A percentile compares a stretch with the other conserved stretches of the same genome.
Conservation (phyloP, 35 echinoderm and acorn worm species). For the Hemicentrotus pulcherrimus region DNA sequence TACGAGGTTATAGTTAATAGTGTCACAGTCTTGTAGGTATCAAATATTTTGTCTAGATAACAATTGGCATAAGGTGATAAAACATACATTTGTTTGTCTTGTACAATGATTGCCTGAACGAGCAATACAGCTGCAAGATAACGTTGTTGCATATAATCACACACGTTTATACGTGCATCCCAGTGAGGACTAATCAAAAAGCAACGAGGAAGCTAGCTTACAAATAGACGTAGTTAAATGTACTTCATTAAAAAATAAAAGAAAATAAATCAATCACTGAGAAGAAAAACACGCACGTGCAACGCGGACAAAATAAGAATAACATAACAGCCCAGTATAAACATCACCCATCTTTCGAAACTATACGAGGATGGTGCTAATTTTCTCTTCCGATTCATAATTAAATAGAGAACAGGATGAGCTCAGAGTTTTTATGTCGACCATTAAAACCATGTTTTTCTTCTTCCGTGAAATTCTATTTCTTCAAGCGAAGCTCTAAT, state of each 20-base stretch:
- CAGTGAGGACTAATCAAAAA: background rate
- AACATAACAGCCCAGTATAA: background rate
- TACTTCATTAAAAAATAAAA: background rate
- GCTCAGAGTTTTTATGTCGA: slow-evolving; percentile 1
- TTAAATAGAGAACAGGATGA: slow-evolving; percentile 21
- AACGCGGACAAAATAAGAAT: background rate
- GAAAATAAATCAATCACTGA: background rate
- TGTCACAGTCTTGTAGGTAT: no score
- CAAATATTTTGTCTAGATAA: background rate
- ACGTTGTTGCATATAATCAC: no score
- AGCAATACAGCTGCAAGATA: background rate
- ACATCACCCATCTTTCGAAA: background rate
- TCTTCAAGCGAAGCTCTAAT: background rate
- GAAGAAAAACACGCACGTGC: background rate
- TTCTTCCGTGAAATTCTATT: background rate
- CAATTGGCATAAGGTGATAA: background rate
- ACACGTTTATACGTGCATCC: no score
- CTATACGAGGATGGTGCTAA: background rate
- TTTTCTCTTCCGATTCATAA: slow-evolving; percentile 32
- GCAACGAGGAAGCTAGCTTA: background rate
- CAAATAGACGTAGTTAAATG: background rate
- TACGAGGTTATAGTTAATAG: no score
- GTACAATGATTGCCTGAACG: background rate
- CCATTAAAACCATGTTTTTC: slow-evolving; percentile 23
- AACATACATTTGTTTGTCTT: background rate